A percentile compares a stretch with the other conserved stretches of the same genome.
Evolutionary conservation across 1,140 invertebrate genomes (phyloP).

Genomic region (Pinna nobilis): DNA sequence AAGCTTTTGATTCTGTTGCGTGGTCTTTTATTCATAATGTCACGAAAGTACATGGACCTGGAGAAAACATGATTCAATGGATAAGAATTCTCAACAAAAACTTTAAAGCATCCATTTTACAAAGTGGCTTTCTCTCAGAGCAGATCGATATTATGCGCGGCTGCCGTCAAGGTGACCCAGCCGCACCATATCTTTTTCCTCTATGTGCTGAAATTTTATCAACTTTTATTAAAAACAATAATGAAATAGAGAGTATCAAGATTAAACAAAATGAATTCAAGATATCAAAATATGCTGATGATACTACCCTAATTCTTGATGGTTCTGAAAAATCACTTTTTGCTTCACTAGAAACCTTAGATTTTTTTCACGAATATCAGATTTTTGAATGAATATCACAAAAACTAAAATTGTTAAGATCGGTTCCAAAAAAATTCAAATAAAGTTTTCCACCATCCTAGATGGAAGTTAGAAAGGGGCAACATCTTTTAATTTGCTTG

Average conservation of each 20-base stretch:
- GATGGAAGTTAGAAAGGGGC: no score
- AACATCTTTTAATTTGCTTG: no score
- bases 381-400: no score
- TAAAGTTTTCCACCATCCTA: no score
- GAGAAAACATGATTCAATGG: conserved; percentile 6
- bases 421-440: no score
- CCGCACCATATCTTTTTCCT: background rate
- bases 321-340: background rate
- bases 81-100: conserved; percentile 1
- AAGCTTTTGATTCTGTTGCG: conserved; percentile 8
- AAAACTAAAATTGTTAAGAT: no score
- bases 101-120: conserved; percentile 1
- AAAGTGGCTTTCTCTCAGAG: conserved; percentile 1
- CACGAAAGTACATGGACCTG: background rate
- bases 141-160: background rate
- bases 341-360: background rate
- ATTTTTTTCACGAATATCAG: no score
- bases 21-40: conserved; percentile 19
- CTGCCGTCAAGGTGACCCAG: conserved; percentile 3
- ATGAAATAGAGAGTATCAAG: conserved; percentile 13
- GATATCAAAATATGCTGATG: background rate
- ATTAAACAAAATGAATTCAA: background rate
- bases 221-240: conserved; percentile 9
- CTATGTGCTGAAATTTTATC: background rate
- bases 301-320: background rate